Evolutionary conservation across 2,888 invertebrate genomes (phyloP), one percentile per base, ranked within the genome.

Genomic region (Philaethria dido): DNA sequence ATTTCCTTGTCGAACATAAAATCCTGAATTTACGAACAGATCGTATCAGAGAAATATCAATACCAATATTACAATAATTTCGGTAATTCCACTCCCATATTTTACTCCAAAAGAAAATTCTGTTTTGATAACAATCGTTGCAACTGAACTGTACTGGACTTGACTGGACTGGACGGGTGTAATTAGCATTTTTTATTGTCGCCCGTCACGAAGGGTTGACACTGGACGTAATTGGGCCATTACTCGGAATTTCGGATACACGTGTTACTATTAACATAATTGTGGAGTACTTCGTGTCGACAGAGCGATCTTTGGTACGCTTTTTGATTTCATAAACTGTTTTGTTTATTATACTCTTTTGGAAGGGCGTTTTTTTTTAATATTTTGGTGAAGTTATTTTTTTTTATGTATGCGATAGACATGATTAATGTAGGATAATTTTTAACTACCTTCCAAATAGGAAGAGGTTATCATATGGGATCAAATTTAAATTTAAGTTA

Each of bases 161-260:
- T n/a, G n/a, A n/a, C n/a, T n/a, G n/a, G n/a, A n/a, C n/a, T n/a
- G n/a, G n/a, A n/a, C n/a, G n/a, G n/a, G n/a, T 69, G 73, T 73
- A 75, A 74, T 75, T 75, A 75, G 72, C 65, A 68, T 70, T 73
- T 75, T 73, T 74, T 73, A 74, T 72, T 66, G 72, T 69, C 62
- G 67, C 64, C 66, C 68, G 70, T 72, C 74, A 74, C 73, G 75
- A 69, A 74, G 73, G 73, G 71, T 68, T 67, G 72, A 67, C 70
- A 66, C 64, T 33, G 65, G 52, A 33, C 52, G 63, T 66, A 71
- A 69, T 73, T 70, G 70, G 66, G 62, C 62, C 55, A 66, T 71
- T 72, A 69, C 72, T 62, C 54, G 68, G 68, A 64, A 68, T 45
- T 71, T 68, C 68, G 68, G 69, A 70, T 71, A 72, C 69, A 72